A percentile compares a stretch with the other conserved stretches of the same genome.
These are phyloP conservation scores for Calephelis nemesis DNA, from an alignment of 1,140 invertebrate genomes.

Conservation along the genomic window DNA sequence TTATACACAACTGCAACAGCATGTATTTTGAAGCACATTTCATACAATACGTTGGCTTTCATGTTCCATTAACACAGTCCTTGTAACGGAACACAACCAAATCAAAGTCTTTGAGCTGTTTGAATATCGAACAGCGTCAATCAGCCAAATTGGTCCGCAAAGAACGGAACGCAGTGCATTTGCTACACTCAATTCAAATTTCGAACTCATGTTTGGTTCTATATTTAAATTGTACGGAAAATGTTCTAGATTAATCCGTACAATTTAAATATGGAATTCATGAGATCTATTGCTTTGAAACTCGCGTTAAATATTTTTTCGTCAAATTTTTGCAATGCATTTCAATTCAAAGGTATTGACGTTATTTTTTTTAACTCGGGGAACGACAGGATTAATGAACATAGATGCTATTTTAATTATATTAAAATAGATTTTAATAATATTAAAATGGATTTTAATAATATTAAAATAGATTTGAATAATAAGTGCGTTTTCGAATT, in stretches of 20 bases:
- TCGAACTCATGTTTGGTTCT: constrained; percentile 47
- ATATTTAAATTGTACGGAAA: constrained; percentile 18
- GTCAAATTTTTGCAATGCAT: too few relatives aligned
- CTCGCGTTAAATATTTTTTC: constrained; percentile 10
- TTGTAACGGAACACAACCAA: constrained; percentile 43
- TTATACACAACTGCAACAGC: background rate
- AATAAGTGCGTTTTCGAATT: too few relatives aligned
- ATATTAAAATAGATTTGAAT: too few relatives aligned
- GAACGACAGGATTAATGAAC: too few relatives aligned
- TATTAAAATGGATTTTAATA: too few relatives aligned
- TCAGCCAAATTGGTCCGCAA: constrained; percentile 60
- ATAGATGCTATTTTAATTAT: too few relatives aligned
- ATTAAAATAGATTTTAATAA: too few relatives aligned
- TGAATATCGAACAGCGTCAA: constrained; percentile 62
- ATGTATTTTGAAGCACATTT: background rate
- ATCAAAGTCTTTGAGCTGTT: constrained; percentile 55
- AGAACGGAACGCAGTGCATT: constrained; percentile 51
- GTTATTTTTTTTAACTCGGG: too few relatives aligned
- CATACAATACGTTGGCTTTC: constrained; percentile 33
- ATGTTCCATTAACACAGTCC: constrained; percentile 44
- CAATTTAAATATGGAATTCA: constrained; percentile 16
- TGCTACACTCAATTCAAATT: constrained; percentile 55
- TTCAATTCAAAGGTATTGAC: too few relatives aligned
- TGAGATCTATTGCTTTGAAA: background rate
- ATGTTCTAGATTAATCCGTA: constrained; percentile 6